Conservation (phyloP, 2,797 vertebrate genomes). For the Poeciliopsis infans region DNA sequence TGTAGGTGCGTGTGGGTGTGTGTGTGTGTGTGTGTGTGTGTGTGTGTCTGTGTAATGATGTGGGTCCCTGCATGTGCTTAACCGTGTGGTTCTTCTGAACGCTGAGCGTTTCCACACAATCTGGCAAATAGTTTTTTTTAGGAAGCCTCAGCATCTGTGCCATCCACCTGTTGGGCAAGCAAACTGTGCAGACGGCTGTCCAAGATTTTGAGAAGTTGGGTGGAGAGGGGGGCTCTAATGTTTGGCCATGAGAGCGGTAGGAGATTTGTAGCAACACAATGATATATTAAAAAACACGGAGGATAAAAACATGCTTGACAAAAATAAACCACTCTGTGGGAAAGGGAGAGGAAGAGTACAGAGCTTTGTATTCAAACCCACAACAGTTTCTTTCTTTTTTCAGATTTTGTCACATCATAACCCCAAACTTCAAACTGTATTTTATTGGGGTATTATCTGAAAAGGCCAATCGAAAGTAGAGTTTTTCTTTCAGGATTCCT, state of each 20-base stretch:
- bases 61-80: conserved; percentile 11
- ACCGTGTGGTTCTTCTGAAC: conserved; percentile 25
- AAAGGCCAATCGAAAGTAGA: background rate
- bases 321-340: background rate
- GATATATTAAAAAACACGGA: background rate
- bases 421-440: background rate
- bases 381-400: background rate
- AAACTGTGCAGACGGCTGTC: conserved; percentile 46
- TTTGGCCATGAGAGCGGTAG: conserved; percentile 50
- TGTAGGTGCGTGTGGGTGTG: background rate
- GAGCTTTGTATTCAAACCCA: background rate
- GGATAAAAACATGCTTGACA: background rate
- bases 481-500: background rate
- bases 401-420: background rate
- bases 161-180: conserved; percentile 58
- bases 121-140: conserved; percentile 24
- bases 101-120: conserved; percentile 37
- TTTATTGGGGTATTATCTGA: background rate
- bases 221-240: conserved; percentile 47
- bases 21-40: background rate
- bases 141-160: conserved; percentile 56
- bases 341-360: background rate
- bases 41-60: background rate
- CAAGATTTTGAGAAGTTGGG: conserved; percentile 40
- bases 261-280: conserved; percentile 32